Evolutionary conservation across 2,113 vertebrate species (phyloP), one percentile per base, ranked within the genome.

Genomic region (Saccopteryx bilineata): DNA sequence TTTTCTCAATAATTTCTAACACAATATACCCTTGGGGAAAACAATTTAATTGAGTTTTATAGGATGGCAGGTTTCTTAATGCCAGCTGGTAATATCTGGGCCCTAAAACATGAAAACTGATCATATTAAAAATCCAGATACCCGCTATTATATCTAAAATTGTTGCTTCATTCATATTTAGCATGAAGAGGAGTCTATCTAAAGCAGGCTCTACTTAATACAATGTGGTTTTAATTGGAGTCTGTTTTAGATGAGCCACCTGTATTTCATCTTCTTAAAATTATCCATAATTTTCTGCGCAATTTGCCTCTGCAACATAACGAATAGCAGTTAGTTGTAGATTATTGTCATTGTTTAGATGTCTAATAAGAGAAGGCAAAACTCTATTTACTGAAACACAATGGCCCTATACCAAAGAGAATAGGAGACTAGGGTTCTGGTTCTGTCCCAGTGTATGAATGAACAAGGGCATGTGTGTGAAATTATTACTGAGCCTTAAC

Each of bases 161-260:
- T 93, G 88, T 94, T 97, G 82, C 91, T 97, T 95, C 96, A 95
- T 95, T 97, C 91, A 96, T 94, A 97, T 76, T 96, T 93, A 97
- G 96, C 96, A 98, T 97, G 94, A 96, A 97, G 97, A 97, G 61
- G 90, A 97, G 87, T 79, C 96, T 96, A 78, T 96, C 92, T 95
- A 82, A 95, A 94, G 88, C 97, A 96, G 96, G 74, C 95, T 93
- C 95, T 97, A 96, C 95, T 97, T 96, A 97, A 96, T 98, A 97
- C 97, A 97, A 98, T 97, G 96, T 98, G 97, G 97, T 97, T 97
- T 98, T 98, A 98, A 98, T 98, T 97, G 97, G 97, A 96, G 94
- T 96, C 97, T 98, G 96, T 95, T 98, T 98, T 93, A 96, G 91
- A 97, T 97, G 97, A 97, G 95, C 97, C 97, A 98, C 97, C 97